Evolutionary conservation across 2,113 vertebrate genomes (phyloP).

Genomic region (Cyrtonyx montezumae): DNA sequence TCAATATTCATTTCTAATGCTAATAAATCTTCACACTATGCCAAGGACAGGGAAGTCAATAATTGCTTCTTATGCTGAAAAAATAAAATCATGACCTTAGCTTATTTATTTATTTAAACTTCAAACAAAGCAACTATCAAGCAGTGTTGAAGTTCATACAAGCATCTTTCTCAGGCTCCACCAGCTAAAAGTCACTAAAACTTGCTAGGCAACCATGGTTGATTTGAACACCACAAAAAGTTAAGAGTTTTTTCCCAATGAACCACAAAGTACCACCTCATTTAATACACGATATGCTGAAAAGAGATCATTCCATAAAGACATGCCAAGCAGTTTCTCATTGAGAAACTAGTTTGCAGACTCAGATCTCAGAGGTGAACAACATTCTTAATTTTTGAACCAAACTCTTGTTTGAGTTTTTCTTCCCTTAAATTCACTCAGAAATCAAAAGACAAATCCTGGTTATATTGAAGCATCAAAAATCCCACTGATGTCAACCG

Average conservation of each 20-base stretch:
- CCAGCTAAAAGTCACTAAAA: not conserved
- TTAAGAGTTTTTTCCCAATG: not conserved
- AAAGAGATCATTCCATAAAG: not conserved
- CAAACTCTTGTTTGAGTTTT: not conserved
- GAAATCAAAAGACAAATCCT: not conserved
- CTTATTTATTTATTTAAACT: not conserved
- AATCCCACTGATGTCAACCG: not conserved
- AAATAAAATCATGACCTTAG: not conserved
- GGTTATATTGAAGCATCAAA: not conserved
- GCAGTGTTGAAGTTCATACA: not conserved
- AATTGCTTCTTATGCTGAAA: not conserved
- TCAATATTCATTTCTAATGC: conserved; percentile 58
- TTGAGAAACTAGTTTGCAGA: not conserved
- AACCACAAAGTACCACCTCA: not conserved
- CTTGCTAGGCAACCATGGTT: not conserved
- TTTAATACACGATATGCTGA: not conserved
- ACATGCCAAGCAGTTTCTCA: not conserved
- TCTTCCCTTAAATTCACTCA: not conserved
- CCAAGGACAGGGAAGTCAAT: conserved; percentile 51
- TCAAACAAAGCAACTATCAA: not conserved
- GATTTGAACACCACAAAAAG: not conserved
- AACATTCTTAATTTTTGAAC: not conserved
- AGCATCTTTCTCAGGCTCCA: not conserved
- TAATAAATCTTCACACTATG: conserved; percentile 45
- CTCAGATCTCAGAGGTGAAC: not conserved